A percentile compares a stretch with the other conserved stretches of the same genome.
phyloP scores from a whole-genome alignment of 2,113 vertebrate species.

The Laticauda laticaudata region DNA sequence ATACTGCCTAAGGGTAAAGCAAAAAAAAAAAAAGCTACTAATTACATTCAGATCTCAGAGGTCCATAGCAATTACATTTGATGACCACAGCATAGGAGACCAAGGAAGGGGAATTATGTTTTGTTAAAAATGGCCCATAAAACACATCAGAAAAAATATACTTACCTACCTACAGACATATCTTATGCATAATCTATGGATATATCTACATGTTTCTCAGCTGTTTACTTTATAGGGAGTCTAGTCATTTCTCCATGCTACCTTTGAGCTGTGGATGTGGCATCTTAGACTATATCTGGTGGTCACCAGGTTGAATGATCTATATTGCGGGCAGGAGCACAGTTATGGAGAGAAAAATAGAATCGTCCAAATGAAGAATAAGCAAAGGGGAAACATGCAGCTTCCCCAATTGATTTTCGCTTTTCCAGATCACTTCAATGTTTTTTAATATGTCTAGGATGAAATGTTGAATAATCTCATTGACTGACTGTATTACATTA shows the following conservation, averaged over 20 bases:
- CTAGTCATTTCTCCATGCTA: background rate
- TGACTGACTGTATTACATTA: background rate
- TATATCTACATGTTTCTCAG: background rate
- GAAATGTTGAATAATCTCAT: background rate
- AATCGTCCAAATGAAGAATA: background rate
- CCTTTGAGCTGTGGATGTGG: background rate
- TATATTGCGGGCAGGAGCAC: background rate
- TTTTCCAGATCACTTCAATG: background rate
- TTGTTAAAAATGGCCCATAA: accelerated
- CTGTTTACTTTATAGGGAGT: background rate
- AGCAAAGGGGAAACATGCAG: background rate
- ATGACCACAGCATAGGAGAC: accelerated
- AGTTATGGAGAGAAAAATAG: background rate
- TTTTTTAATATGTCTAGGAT: background rate
- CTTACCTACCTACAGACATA: accelerated
- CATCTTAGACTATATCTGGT: background rate
- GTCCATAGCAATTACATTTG: background rate
- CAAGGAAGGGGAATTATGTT: background rate
- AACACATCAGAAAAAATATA: background rate
- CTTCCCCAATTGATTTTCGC: background rate
- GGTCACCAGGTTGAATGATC: background rate
- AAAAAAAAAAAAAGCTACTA: background rate
- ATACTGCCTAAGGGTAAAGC: constrained; percentile 1
- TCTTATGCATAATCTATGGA: background rate
- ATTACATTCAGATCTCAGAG: background rate